Percentiles rank a stretch among this genome's conserved stretches.
phyloP scores from a whole-genome alignment of 2,888 invertebrate genomes.

The Epistrophe eligans region DNA sequence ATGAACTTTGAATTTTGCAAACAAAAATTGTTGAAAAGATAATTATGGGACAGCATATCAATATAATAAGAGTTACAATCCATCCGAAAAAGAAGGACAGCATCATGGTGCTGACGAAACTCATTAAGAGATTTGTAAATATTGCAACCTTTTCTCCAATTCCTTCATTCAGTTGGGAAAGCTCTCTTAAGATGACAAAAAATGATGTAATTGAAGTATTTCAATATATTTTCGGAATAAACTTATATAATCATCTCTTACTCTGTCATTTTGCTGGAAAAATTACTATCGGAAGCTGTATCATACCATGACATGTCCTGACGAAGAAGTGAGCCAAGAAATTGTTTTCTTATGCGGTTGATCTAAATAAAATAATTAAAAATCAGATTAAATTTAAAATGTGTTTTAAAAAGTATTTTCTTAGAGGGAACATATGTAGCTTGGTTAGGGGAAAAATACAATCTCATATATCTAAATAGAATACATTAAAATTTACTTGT shows the following conservation, averaged over 20 bases:
- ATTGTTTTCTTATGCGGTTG: constrained; percentile 86
- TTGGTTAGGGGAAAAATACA: too few relatives aligned
- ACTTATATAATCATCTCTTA: constrained; percentile 84
- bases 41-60: constrained; percentile 91
- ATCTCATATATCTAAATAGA: too few relatives aligned
- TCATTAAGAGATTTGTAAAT: constrained; percentile 89
- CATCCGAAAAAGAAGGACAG: constrained; percentile 92
- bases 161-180: constrained; percentile 92
- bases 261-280: constrained; percentile 90
- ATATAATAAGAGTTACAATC: constrained; percentile 92
- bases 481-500: constrained; percentile 80
- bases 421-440: too few relatives aligned
- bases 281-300: constrained; percentile 88
- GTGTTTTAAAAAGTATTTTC: too few relatives aligned
- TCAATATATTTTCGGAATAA: too few relatives aligned
- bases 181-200: constrained; percentile 85
- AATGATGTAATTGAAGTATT: too few relatives aligned
- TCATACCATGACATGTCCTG: constrained; percentile 92
- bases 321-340: constrained; percentile 87
- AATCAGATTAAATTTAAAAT: too few relatives aligned
- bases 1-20: constrained; percentile 88
- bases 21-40: constrained; percentile 90
- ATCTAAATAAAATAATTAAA: constrained; percentile 84
- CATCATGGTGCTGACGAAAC: constrained; percentile 89
- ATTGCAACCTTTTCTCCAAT: constrained; percentile 93